Base-by-base conservation (phyloP, 2,797 vertebrate genomes). In the Heteromormyrus szaboi region DNA sequence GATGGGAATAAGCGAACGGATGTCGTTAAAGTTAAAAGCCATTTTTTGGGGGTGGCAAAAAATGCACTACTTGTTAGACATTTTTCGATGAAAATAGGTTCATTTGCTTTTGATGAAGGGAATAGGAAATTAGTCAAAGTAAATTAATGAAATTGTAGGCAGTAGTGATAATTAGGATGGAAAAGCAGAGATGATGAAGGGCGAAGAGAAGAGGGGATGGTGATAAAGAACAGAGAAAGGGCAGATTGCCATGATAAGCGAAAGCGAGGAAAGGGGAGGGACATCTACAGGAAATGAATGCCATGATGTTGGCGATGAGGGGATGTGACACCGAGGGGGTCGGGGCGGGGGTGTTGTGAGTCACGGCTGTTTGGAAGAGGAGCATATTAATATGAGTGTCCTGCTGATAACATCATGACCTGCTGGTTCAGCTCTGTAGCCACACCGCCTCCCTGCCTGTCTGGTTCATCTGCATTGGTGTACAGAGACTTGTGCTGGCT, bases 361-460 rank as follows among this genome's bases (percentile, higher is more conserved):
- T 68, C 83, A 53, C 48, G 17, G 50, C 25, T 48, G 81, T 17
- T 19, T 33, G 37, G 17, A 51, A 37, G n/a, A 41, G 19, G 51
- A 53, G 88, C 48, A 86, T 86, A 86, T 86, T 86, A 72, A 89
- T 44, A 89, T 88, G 65, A 90, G 91, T 89, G 37, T 90, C 89
- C 89, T 89, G 91, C 90, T 92, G 92, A 93, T 92, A 93, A 90
- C 89, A 91, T 91, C 90, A 89, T 92, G 93, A 94, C 93, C 92
- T 91, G 93, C 92, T 89, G 88, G 89, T 83, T 68, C 90, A 90
- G 93, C 90, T 90, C 79, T 17, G 88, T 87, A 89, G 92, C 92
- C 88, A 90, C 90, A 91, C 79, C 89, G 90, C 88, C 90, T 89
- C 90, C 90, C 72, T 91, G 90, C 90, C 93, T 92, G 91, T 90